Base-by-base conservation (phyloP, 2,113 vertebrate species). In the Myiopsitta monachus region DNA sequence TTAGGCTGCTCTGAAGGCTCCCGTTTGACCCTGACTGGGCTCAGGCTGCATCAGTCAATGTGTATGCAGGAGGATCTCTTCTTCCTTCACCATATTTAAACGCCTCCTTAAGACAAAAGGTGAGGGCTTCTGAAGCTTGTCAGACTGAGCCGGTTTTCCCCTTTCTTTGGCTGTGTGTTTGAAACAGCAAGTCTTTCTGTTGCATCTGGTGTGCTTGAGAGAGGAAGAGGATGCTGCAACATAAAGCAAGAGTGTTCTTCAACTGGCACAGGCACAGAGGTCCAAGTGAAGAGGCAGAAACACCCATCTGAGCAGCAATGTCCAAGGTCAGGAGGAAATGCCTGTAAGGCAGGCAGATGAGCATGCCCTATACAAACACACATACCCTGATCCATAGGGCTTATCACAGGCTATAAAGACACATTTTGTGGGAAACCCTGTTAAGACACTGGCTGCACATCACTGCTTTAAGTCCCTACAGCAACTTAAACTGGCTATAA, bases 401-500 rank as follows among this genome's bases (percentile, higher is more conserved):
- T 87, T 63, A 83, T 92, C 92, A 31, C 63, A 54, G 70, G 44
- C 76, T 33, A 43, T 91, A 92, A n/a, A 95, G 86, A 94, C 83
- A 91, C 18, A 11, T 85, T 93, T 88, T 85, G 86, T 44, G 39
- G 77, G 72, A 83, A 83, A 36, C 67, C 88, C 82, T 77, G 83
- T 89, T 93, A 83, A 94, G 92, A 95, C 89, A 64, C 59, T 22
- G 89, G 30, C 87, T 85, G 91, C 93, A 90, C 92, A 94, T 90
- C 85, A 68, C 85, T 26, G 51, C 96, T 93, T 78, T 95, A 94
- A 97, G 92, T 94, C 90, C 90, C 68, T 77, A 15, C 78, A 95
- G 91, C 92, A 94, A 90, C 88, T 95, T 90, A 92, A 96, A 96
- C 96, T 91, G 82, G 84, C 91, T 97, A 83, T 79, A 96, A 94